Evolutionary conservation across 2,797 vertebrate genomes (phyloP), one percentile per base, ranked within the genome.

Genomic region (Furcifer pardalis): DNA sequence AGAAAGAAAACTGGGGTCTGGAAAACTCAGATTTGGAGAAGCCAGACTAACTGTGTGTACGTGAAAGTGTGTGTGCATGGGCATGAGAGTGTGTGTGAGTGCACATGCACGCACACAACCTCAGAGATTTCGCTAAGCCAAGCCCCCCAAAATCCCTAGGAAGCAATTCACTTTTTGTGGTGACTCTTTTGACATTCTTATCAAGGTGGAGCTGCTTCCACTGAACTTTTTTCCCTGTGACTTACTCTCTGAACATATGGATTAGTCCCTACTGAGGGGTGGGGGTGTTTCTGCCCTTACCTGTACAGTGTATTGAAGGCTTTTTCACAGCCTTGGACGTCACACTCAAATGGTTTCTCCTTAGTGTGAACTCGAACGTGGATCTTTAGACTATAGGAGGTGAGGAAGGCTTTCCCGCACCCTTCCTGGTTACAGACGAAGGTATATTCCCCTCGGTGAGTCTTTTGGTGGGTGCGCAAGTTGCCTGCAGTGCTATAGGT

Each of bases 261-360:
- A 35, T 6, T 21, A 35, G 35, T 56, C 56, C 56, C 49, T 76
- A 32, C 32, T 25, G 0, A n/a, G 12, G 66, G 1, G 74, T 65
- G 56, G 1, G 46, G 15, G 30, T 13, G 49, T 13, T 49, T 92
- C 80, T 62, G 98, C 10, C 65, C 92, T 84, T 76, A 99, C 97
- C 97, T 98, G 96, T 99, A 99, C 27, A 99, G 95, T 0, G 99
- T 99, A 94, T 99, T 99, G 93, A 99, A 99, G 0, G 98, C 98
- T 92, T 99, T 99, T 91, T 99, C 98, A 78, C 98, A 99, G 91
- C 98, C 98, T 92, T 99, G 98, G 89, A 99, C 98, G 0, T 99
- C 98, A 32, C 99, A 99, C 92, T 99, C 99, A n/a, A 99, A 99
- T 0, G 99, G 98, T 92, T 99, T 99, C 93, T 99, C 99, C 95